Evolutionary conservation across 2,888 invertebrate genomes (phyloP).

Genomic region (Zonitis immaculata): DNA sequence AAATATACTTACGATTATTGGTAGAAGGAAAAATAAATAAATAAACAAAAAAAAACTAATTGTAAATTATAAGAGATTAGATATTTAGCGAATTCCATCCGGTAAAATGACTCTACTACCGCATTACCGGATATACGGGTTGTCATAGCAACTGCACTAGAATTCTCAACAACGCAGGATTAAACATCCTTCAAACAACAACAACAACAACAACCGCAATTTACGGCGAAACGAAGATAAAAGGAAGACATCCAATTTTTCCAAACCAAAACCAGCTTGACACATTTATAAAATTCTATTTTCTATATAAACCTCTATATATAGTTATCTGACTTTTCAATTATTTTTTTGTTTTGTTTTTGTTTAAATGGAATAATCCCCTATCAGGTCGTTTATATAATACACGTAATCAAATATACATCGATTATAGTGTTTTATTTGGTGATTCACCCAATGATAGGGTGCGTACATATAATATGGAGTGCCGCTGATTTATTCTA

Average conservation of each 20-base stretch:
- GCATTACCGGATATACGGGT: conserved; percentile 39
- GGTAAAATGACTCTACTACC: conserved; percentile 41
- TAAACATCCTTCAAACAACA: conserved; percentile 36
- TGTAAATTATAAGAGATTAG: too few species aligned
- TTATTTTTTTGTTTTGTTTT: too few species aligned
- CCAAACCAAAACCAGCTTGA: not conserved
- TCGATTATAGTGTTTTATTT: conserved; percentile 31
- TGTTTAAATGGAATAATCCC: not conserved
- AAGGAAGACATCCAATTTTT: not conserved
- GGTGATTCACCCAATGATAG: conserved; percentile 30
- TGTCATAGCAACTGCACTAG: conserved; percentile 42
- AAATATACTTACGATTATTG: not conserved
- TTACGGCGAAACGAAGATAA: too few species aligned
- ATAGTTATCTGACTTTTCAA: too few species aligned
- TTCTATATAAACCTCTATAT: too few species aligned
- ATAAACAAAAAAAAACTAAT: too few species aligned
- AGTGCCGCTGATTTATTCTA: conserved; percentile 26
- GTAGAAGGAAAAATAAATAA: too few species aligned
- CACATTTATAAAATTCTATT: too few species aligned
- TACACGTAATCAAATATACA: conserved; percentile 32
- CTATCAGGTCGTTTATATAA: conserved; percentile 23
- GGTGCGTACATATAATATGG: conserved; percentile 14
- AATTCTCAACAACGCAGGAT: conserved; percentile 41
- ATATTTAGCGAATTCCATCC: conserved; percentile 30
- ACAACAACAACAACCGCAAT: conserved; percentile 7